A percentile compares a stretch with the other conserved stretches of the same genome.
phyloP scores from a whole-genome alignment of 2,797 vertebrate species.

The Anguilla marmorata region DNA sequence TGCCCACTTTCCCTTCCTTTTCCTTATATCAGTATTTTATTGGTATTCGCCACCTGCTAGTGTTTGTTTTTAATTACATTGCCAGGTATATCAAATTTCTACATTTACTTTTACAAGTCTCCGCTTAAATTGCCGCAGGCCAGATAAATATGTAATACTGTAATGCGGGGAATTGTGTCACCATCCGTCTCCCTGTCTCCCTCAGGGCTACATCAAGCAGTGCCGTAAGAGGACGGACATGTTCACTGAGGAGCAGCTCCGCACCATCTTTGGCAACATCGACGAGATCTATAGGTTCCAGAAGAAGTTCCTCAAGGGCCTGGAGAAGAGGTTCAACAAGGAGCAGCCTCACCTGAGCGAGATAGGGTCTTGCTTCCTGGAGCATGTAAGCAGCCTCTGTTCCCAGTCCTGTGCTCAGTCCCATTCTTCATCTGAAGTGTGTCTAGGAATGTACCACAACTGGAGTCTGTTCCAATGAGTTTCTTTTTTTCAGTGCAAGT shows the following conservation, averaged over 20 bases:
- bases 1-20: not conserved
- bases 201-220: slow-evolving; percentile 93
- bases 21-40: not conserved
- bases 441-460: not conserved
- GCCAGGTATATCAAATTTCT: not conserved
- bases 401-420: not conserved
- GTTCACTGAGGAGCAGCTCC: slow-evolving; percentile 92
- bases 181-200: not conserved
- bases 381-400: slow-evolving; percentile 76
- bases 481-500: not conserved
- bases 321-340: slow-evolving; percentile 91
- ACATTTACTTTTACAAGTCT: not conserved
- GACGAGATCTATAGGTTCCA: slow-evolving; percentile 95
- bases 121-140: not conserved
- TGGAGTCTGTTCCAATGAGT: not conserved
- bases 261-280: slow-evolving; percentile 93
- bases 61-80: not conserved
- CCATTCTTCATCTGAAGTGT: not conserved
- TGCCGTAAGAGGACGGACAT: slow-evolving; percentile 91
- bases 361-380: slow-evolving; percentile 92
- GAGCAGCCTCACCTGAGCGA: slow-evolving; percentile 92
- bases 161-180: not conserved
- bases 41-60: not conserved
- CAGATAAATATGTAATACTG: not conserved
- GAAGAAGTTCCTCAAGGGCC: slow-evolving; percentile 86